phyloP scores from a whole-genome alignment of 2,797 vertebrate genomes.

The Dendrocincla fuliginosa region DNA sequence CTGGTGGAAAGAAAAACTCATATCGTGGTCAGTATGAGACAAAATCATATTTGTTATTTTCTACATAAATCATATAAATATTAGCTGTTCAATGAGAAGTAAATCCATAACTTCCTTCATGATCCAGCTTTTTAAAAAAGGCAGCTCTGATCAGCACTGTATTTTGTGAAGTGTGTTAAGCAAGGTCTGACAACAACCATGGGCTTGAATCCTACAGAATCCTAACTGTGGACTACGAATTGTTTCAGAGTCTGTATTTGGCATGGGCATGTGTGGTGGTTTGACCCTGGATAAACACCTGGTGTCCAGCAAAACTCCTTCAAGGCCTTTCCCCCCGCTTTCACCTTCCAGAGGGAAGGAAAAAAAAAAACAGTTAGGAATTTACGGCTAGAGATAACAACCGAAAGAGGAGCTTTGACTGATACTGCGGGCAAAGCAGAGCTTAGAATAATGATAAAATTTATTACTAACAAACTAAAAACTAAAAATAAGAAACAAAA shows the following conservation, averaged over 20 bases:
- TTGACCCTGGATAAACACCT: too few relatives aligned
- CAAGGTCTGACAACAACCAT: rapidly evolving
- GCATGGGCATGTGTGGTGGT: not conserved
- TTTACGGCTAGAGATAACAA: too few relatives aligned
- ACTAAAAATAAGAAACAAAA: too few relatives aligned
- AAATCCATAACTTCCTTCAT: not conserved
- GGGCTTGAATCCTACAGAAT: not conserved
- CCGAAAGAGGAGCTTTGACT: too few relatives aligned
- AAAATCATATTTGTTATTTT: not conserved
- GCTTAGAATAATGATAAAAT: too few relatives aligned
- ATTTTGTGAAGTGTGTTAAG: not conserved
- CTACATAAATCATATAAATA: not conserved
- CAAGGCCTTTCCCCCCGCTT: too few relatives aligned
- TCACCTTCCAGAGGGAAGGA: too few relatives aligned
- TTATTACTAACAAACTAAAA: too few relatives aligned
- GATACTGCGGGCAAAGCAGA: too few relatives aligned
- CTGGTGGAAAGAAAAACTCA: not conserved
- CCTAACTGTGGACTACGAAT: not conserved
- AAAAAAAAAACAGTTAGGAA: too few relatives aligned
- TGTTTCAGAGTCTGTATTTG: not conserved
- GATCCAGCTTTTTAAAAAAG: not conserved
- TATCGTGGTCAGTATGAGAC: not conserved
- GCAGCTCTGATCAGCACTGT: not conserved
- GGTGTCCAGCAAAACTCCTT: too few relatives aligned
- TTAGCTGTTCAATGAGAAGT: not conserved